Percentiles rank a stretch among this genome's conserved stretches.
These are phyloP conservation scores for Pyxicephalus adspersus DNA, from an alignment of 2,113 vertebrate species.

Conservation along the genomic window DNA sequence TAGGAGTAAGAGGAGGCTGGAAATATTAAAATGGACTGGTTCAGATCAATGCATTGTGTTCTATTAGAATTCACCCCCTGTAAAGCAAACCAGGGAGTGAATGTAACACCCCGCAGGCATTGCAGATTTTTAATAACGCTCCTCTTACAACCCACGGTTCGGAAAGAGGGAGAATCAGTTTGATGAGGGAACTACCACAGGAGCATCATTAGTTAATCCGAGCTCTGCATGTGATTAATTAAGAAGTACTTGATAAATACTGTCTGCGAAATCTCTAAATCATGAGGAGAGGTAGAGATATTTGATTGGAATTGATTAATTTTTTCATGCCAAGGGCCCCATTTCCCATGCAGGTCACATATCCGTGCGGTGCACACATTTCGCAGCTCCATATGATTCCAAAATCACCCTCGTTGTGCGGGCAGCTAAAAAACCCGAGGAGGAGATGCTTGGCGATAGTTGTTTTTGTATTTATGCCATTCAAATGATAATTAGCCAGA, in stretches of 20 bases:
- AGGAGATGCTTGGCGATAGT: neutral
- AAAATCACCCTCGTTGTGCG: neutral
- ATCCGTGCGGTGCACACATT: neutral
- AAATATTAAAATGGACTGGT: too few relatives aligned
- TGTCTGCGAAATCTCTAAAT: slow-evolving; percentile 71
- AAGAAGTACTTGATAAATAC: slow-evolving; percentile 73
- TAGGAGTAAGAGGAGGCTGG: too few relatives aligned
- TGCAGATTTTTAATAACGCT: too few relatives aligned
- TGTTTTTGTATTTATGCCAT: neutral
- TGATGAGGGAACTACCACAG: slow-evolving; percentile 63
- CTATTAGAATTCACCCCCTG: too few relatives aligned
- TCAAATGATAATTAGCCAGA: slow-evolving; percentile 4
- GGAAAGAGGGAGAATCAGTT: neutral
- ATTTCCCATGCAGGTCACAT: slow-evolving; percentile 18
- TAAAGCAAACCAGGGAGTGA: too few relatives aligned
- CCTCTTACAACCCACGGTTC: too few relatives aligned
- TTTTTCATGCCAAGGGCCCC: slow-evolving; percentile 54
- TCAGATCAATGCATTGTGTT: too few relatives aligned
- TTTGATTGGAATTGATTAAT: slow-evolving; percentile 62
- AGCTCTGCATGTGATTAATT: slow-evolving; percentile 73
- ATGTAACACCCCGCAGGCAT: too few relatives aligned
- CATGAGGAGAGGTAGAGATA: slow-evolving; percentile 64
- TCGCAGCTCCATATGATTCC: neutral
- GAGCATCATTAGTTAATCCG: slow-evolving; percentile 70
- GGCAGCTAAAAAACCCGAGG: neutral